phyloP scores from a whole-genome alignment of 2,888 invertebrate species.

The Hirtodrosophila trivittata region DNA sequence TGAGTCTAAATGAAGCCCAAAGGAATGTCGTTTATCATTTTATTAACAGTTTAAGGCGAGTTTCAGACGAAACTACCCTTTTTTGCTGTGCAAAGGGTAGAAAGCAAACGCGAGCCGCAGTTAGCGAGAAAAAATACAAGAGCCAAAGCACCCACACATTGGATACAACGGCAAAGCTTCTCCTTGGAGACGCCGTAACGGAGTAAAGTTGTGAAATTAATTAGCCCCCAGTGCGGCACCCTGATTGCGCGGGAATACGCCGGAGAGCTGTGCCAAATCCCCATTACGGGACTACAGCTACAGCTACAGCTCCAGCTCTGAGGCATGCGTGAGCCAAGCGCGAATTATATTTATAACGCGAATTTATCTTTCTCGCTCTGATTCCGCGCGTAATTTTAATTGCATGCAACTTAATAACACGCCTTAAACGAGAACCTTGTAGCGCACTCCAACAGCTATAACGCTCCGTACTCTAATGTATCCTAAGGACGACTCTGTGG shows the following conservation, averaged over 20 bases:
- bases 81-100: constrained; percentile 1
- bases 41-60: no score
- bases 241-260: constrained; percentile 66
- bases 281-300: constrained; percentile 10
- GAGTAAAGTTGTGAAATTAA: constrained; percentile 78
- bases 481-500: constrained; percentile 8
- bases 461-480: neutral
- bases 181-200: constrained; percentile 62
- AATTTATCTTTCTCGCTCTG: constrained; percentile 79
- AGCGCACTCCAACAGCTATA: constrained; percentile 7
- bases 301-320: neutral
- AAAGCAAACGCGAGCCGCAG: constrained; percentile 29
- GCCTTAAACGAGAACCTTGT: constrained; percentile 47
- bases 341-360: constrained; percentile 73
- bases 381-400: constrained; percentile 79
- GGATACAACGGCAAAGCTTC: constrained; percentile 22
- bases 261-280: constrained; percentile 45
- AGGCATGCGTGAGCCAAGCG: constrained; percentile 54
- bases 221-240: constrained; percentile 78
- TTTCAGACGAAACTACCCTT: neutral
- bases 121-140: constrained; percentile 13
- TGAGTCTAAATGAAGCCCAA: no score
- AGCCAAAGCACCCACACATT: constrained; percentile 48
- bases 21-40: no score
- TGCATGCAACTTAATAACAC: constrained; percentile 76